These are phyloP conservation scores for Macaria notata DNA, from an alignment of 2,888 invertebrate genomes.

Conservation along the genomic window DNA sequence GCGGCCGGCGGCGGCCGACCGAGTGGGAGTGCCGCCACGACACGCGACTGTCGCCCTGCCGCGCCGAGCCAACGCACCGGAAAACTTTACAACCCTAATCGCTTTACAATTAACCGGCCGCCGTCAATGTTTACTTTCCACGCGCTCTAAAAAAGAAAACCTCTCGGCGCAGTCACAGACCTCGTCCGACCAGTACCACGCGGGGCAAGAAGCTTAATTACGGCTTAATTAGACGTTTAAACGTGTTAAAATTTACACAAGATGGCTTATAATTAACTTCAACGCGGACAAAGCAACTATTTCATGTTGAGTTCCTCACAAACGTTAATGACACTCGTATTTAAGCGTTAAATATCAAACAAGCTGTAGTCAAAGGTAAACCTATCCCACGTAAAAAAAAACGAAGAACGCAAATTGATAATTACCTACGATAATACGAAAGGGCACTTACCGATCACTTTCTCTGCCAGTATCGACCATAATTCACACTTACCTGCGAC, in stretches of 20 bases:
- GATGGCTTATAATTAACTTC: constrained; percentile 3
- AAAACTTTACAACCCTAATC: constrained; percentile 78
- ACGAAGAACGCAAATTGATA: neutral
- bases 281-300: constrained; percentile 1
- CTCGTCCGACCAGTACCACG: constrained; percentile 6
- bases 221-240: constrained; percentile 13
- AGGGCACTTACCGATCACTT: constrained; percentile 25
- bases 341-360: neutral
- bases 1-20: constrained; percentile 65
- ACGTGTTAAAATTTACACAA: constrained; percentile 12
- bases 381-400: too few species aligned
- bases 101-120: constrained; percentile 69
- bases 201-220: constrained; percentile 10
- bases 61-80: constrained; percentile 61
- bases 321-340: neutral
- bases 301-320: neutral
- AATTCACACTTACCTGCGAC: constrained; percentile 51
- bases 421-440: constrained; percentile 3
- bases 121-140: constrained; percentile 71
- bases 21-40: constrained; percentile 71
- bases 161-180: constrained; percentile 18
- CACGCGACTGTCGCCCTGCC: constrained; percentile 57
- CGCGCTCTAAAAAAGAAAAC: constrained; percentile 36
- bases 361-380: too few species aligned
- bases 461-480: constrained; percentile 13